Evolutionary conservation across 1,140 invertebrate species (phyloP).

Genomic region (Drosophila micromelanica): DNA sequence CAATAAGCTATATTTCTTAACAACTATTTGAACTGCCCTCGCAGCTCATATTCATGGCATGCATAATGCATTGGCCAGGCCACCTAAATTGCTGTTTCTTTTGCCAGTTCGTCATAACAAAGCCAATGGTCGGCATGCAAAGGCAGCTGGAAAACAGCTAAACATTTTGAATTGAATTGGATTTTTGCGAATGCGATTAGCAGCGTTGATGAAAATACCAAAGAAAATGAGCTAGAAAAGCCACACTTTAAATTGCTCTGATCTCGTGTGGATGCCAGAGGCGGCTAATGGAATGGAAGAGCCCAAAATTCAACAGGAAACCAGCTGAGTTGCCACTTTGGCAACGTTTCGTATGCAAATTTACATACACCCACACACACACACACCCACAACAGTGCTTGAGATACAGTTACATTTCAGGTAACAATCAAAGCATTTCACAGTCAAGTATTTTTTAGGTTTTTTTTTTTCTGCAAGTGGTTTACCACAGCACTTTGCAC

Average conservation of each 20-base stretch:
- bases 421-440: conserved; percentile 69
- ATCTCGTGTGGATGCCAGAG: background rate
- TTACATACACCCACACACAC: background rate
- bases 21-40: background rate
- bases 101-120: conserved; percentile 35
- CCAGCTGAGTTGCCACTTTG: conserved; percentile 64
- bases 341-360: conserved; percentile 66
- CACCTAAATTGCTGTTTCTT: conserved; percentile 21
- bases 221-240: conserved; percentile 6
- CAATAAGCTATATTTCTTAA: background rate
- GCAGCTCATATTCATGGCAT: background rate
- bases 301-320: conserved; percentile 29
- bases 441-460: conserved; percentile 26
- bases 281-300: conserved; percentile 69
- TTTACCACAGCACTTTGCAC: conserved; percentile 72
- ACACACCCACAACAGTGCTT: conserved; percentile 1
- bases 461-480: conserved; percentile 50
- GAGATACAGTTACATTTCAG: conserved; percentile 66
- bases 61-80: conserved; percentile 5
- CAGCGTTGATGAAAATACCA: conserved; percentile 4
- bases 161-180: conserved; percentile 22
- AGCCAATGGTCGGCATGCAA: conserved; percentile 25
- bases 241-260: conserved; percentile 11
- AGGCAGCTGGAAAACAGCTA: conserved; percentile 1
- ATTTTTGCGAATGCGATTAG: conserved; percentile 37